phyloP scores from a whole-genome alignment of 1,140 invertebrate genomes.

The Drosophila sturtevanti region DNA sequence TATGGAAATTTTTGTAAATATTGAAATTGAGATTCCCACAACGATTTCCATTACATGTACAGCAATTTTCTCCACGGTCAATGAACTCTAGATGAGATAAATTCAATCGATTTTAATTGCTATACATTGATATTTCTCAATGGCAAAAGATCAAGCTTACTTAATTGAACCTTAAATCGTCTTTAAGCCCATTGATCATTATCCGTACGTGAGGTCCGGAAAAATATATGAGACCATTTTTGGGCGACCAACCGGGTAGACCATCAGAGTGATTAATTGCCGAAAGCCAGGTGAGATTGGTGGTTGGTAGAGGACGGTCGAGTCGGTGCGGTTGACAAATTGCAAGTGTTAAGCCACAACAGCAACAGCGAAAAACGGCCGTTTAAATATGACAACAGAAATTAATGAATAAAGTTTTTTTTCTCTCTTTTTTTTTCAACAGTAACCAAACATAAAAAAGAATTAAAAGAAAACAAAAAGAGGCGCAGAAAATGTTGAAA shows the following conservation, averaged over 20 bases:
- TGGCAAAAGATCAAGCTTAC: constrained; percentile 55
- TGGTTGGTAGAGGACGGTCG: background rate
- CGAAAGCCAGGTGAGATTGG: background rate
- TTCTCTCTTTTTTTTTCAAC: constrained; percentile 15
- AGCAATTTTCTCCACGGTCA: constrained; percentile 6
- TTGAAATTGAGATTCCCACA: constrained; percentile 7
- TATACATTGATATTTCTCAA: constrained; percentile 25
- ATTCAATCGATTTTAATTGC: constrained; percentile 69
- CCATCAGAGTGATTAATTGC: constrained; percentile 51
- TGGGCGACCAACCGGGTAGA: constrained; percentile 2
- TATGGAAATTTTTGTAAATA: constrained; percentile 24
- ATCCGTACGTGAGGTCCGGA: background rate
- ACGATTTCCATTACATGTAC: background rate
- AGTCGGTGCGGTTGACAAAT: constrained; percentile 69
- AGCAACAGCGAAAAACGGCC: constrained; percentile 36
- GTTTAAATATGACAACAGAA: constrained; percentile 65
- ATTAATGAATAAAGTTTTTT: constrained; percentile 81
- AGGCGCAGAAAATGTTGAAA: constrained; percentile 14
- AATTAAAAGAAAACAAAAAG: background rate
- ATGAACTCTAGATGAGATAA: constrained; percentile 18
- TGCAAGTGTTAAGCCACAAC: constrained; percentile 71
- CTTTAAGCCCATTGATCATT: constrained; percentile 15
- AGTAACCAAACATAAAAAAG: background rate
- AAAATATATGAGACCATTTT: background rate
- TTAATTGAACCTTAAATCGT: constrained; percentile 38